phyloP scores from a whole-genome alignment of 64 coral and sea anemone species.

The Catalaphyllia jardinei region DNA sequence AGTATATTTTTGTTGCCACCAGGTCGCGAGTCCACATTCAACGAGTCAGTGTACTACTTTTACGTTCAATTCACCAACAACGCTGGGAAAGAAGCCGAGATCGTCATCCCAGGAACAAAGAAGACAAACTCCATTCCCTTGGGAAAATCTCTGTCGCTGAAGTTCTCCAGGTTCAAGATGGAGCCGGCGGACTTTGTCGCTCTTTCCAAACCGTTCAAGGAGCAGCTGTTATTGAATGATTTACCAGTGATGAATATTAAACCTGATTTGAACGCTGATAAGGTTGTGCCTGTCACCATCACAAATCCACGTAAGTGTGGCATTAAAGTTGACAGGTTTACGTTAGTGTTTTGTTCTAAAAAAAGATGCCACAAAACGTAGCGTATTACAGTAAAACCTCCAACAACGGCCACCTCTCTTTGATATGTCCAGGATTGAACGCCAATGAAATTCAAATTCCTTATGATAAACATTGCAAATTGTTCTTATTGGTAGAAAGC shows the following conservation, averaged over 20 bases:
- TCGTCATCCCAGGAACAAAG: conserved; percentile 69
- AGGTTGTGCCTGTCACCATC: conserved; percentile 54
- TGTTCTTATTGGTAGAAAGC: too few species aligned
- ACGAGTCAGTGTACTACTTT: conserved; percentile 69
- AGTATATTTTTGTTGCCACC: neutral
- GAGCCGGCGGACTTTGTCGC: conserved; percentile 68
- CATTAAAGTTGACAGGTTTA: too few species aligned
- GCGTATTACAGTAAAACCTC: too few species aligned
- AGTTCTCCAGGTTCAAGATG: conserved; percentile 59
- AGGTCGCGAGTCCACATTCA: conserved; percentile 76
- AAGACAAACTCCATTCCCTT: conserved; percentile 56
- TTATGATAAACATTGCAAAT: too few species aligned
- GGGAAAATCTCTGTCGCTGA: conserved; percentile 66
- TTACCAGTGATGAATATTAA: conserved; percentile 48
- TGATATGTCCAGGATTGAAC: too few species aligned
- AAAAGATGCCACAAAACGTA: too few species aligned
- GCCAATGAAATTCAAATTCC: too few species aligned
- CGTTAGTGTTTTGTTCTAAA: too few species aligned
- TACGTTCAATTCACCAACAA: conserved; percentile 76
- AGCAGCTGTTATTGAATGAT: conserved; percentile 41
- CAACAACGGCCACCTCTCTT: too few species aligned
- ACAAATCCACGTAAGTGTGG: conserved; percentile 76
- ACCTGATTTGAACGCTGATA: conserved; percentile 31
- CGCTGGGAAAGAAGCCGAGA: conserved; percentile 73
- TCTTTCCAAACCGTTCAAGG: conserved; percentile 46